Evolutionary conservation across 2,888 invertebrate species (phyloP).

Genomic region (Brachyopa scutellaris): DNA sequence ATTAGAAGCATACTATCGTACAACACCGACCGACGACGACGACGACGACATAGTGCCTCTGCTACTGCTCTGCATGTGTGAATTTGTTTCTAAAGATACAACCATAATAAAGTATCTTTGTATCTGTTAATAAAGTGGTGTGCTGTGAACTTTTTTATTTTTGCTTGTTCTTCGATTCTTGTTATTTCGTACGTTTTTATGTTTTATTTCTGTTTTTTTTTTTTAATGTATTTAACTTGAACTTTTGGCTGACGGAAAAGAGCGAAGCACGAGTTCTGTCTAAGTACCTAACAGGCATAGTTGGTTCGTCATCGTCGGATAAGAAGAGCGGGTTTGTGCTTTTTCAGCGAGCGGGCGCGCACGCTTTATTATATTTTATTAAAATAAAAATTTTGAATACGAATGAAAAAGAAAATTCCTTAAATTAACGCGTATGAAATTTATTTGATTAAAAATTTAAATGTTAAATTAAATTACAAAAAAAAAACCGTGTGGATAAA

Average conservation of each 20-base stretch:
- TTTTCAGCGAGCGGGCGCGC: slow-evolving; percentile 66
- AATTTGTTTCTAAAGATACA: slow-evolving; percentile 49
- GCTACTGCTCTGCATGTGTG: slow-evolving; percentile 45
- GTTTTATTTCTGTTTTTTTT: slow-evolving; percentile 33
- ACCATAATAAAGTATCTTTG: slow-evolving; percentile 20
- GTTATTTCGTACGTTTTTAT: slow-evolving; percentile 63
- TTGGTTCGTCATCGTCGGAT: slow-evolving; percentile 73
- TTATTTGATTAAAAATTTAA: neutral
- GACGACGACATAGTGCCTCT: slow-evolving; percentile 2
- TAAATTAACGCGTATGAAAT: slow-evolving; percentile 18
- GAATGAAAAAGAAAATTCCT: slow-evolving; percentile 3
- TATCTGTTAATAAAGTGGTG: slow-evolving; percentile 53
- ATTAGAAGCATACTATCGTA: slow-evolving; percentile 57
- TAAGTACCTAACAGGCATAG: slow-evolving; percentile 73
- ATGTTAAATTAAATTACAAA: neutral
- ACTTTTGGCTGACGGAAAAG: slow-evolving; percentile 71
- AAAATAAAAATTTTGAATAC: neutral
- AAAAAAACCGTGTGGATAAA: slow-evolving; percentile 8
- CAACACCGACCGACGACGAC: slow-evolving; percentile 31
- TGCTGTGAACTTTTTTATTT: slow-evolving; percentile 40
- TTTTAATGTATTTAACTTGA: slow-evolving; percentile 69
- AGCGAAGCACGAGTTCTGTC: slow-evolving; percentile 72
- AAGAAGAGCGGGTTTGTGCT: slow-evolving; percentile 69
- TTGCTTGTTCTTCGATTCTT: slow-evolving; percentile 54
- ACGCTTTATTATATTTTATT: slow-evolving; percentile 30